These are phyloP conservation scores for Drosophila melanica DNA, from an alignment of 1,140 invertebrate genomes.

Conservation along the genomic window DNA sequence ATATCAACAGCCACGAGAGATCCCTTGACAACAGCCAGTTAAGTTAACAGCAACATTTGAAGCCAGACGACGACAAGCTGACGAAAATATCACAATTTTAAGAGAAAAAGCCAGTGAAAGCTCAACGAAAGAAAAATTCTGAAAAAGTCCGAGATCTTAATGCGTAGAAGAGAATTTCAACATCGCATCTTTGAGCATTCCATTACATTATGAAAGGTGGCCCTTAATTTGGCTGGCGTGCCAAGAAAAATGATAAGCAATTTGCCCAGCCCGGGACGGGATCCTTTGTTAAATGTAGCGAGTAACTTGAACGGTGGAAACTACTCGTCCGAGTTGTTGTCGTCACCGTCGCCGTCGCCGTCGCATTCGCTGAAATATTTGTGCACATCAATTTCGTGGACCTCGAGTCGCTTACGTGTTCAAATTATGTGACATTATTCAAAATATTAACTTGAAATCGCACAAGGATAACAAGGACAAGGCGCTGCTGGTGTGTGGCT, in stretches of 20 bases:
- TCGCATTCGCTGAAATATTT: slow-evolving; percentile 48
- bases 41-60: neutral
- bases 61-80: too few species aligned
- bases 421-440: slow-evolving; percentile 73
- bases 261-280: slow-evolving; percentile 32
- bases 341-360: slow-evolving; percentile 14
- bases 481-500: slow-evolving; percentile 12
- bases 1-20: too few species aligned
- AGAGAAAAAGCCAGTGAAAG: too few species aligned
- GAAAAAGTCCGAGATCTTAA: slow-evolving; percentile 2
- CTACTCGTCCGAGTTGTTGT: slow-evolving; percentile 6
- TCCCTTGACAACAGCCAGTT: too few species aligned
- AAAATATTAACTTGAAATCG: slow-evolving; percentile 75
- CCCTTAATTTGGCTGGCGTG: slow-evolving; percentile 24
- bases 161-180: neutral
- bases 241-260: slow-evolving; percentile 50
- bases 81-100: neutral
- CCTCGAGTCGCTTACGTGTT: slow-evolving; percentile 58
- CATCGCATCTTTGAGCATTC: slow-evolving; percentile 9
- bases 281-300: slow-evolving; percentile 35
- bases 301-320: slow-evolving; percentile 15
- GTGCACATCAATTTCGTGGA: slow-evolving; percentile 54
- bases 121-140: neutral
- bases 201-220: slow-evolving; percentile 7
- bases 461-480: slow-evolving; percentile 34